Evolutionary conservation across 2,113 vertebrate species (phyloP).

Genomic region (Ifrita kowaldi): DNA sequence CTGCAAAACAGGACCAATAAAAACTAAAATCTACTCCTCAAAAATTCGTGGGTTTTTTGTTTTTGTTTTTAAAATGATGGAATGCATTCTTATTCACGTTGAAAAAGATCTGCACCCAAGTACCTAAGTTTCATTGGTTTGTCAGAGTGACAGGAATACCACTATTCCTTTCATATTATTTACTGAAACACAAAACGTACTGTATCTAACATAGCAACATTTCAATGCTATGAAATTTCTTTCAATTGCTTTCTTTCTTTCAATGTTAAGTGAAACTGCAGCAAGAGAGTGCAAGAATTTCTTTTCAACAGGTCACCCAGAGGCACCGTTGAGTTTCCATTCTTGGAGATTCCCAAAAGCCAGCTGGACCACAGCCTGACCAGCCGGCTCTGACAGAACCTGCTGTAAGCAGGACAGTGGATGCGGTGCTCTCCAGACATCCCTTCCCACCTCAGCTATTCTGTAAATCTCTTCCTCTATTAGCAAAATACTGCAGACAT

Average conservation of each 20-base stretch:
- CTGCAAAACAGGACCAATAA: not conserved
- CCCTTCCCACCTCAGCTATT: not conserved
- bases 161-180: not conserved
- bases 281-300: not conserved
- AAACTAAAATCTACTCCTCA: not conserved
- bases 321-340: not conserved
- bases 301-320: not conserved
- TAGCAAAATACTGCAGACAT: not conserved
- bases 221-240: not conserved
- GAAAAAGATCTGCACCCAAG: not conserved
- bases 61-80: not conserved
- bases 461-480: not conserved
- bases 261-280: not conserved
- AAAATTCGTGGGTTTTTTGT: not conserved
- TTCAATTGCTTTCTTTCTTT: not conserved
- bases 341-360: not conserved
- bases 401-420: not conserved
- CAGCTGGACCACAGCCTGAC: not conserved
- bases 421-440: not conserved
- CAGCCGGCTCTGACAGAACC: not conserved
- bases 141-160: not conserved
- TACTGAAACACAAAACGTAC: not conserved
- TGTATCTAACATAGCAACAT: not conserved
- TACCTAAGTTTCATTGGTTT: not conserved
- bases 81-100: not conserved